Percentiles rank a stretch among this genome's conserved stretches.
These are phyloP conservation scores for Eidolon helvum DNA, from an alignment of 2,113 vertebrate genomes.

Conservation along the genomic window DNA sequence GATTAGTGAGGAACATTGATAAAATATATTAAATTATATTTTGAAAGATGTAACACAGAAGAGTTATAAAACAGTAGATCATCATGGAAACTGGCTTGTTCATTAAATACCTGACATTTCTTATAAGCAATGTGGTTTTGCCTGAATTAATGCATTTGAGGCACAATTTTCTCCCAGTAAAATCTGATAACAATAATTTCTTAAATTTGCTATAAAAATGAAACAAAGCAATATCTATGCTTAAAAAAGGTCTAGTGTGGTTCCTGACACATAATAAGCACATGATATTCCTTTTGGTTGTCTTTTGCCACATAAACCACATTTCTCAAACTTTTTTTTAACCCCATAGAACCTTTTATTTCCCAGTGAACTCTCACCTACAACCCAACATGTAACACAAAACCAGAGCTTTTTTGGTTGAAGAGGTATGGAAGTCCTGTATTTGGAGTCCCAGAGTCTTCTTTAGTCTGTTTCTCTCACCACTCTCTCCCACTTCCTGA, in stretches of 20 bases:
- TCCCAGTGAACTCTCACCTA: neutral
- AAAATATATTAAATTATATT: constrained; percentile 25
- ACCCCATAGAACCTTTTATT: neutral
- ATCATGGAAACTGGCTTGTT: neutral
- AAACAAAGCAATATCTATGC: neutral
- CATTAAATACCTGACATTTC: constrained; percentile 19
- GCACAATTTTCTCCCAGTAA: constrained; percentile 5
- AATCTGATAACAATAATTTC: neutral
- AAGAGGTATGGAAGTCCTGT: neutral
- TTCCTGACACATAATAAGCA: neutral
- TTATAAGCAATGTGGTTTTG: neutral
- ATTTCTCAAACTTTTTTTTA: neutral
- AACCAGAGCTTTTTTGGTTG: neutral
- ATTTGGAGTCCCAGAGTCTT: neutral
- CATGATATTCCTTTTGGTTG: neutral
- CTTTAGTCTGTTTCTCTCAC: neutral
- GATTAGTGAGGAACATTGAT: neutral
- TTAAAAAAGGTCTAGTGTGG: neutral
- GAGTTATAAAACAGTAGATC: neutral
- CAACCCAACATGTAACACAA: neutral
- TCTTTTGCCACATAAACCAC: neutral
- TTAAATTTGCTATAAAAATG: neutral
- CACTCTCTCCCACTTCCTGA: neutral
- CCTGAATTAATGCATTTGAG: neutral
- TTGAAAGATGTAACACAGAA: neutral